Base-by-base conservation (phyloP, 2,113 vertebrate species). In the Hirundichthys speculiger region DNA sequence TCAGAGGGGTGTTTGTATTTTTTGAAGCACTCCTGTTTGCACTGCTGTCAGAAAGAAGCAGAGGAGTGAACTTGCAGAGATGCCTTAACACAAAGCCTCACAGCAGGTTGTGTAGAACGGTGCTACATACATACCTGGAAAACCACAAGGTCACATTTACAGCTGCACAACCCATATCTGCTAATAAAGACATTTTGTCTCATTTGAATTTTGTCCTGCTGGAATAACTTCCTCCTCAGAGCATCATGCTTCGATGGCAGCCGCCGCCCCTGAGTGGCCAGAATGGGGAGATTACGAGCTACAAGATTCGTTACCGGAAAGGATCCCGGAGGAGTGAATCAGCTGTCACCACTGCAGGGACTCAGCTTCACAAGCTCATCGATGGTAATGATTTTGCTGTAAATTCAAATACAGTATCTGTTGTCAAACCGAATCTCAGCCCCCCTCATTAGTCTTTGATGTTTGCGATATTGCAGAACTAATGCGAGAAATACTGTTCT, bases 301-400 rank as follows among this genome's bases (percentile, higher is more conserved):
- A 99, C 89, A 98, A 96, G 85, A 95, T 99, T 40, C 95, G 97
- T n/a, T 98, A 98, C 86, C 93, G 96, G 4, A 99, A 97, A 76
- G 93, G 94, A 7, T 93, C 94, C 20, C 92, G 97, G 25, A 96
- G 97, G 90, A 98, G 96, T 1, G 96, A 99, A 18, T 93, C 94
- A 0, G 93, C 92, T 0, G 96, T 98, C 77, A 95, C 85, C 54
- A 93, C 95, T 0, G 85, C 89, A 3, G 97, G 96, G 51, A 91
- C 90, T 1, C 95, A 98, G 85, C 94, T 98, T 0, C 93, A 81
- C 30, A 95, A 98, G 83, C 92, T 97, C 22, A 93, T 99, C 1
- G 95, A 95, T 42, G 96, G 98, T 97, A 83, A 94, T 74, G 54
- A 62, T 48, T 46, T 45, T n/a, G 14, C 18, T 41, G 12, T 30